Conservation (phyloP, 2,113 vertebrate species). For the Anoura caudifer region DNA sequence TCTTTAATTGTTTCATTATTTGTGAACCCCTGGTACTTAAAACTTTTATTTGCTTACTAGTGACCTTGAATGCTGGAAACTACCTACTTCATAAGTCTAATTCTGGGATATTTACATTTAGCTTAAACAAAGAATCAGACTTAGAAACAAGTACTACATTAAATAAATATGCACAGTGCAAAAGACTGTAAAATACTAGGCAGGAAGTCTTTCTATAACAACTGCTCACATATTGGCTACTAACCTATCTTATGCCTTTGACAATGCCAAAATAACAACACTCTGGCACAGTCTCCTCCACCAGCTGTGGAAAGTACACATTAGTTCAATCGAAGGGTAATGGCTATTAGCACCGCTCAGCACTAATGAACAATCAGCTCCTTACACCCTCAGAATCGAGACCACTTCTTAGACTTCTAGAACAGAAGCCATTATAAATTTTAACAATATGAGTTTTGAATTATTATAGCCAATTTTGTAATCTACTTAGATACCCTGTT, state of each 20-base stretch:
- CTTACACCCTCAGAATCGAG: neutral
- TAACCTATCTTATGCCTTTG: neutral
- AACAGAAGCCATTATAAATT: neutral
- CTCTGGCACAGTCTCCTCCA: neutral
- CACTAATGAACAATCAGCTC: neutral
- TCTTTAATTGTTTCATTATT: neutral
- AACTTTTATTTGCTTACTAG: neutral
- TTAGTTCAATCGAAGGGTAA: neutral
- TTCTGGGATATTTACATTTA: neutral
- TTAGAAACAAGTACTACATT: neutral
- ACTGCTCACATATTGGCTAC: neutral
- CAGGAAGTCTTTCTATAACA: neutral
- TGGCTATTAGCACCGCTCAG: neutral
- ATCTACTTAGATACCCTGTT: neutral
- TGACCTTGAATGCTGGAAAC: neutral
- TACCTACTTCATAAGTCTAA: neutral
- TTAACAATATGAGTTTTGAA: constrained; percentile 20
- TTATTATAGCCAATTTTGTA: neutral
- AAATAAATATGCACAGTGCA: neutral
- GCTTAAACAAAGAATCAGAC: neutral
- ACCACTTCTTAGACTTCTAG: neutral
- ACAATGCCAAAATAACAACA: neutral
- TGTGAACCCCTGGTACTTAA: neutral
- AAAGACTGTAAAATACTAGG: neutral
- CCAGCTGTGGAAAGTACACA: neutral